Conservation (phyloP, 1,140 invertebrate genomes). For the Xylocopa sonorina region DNA sequence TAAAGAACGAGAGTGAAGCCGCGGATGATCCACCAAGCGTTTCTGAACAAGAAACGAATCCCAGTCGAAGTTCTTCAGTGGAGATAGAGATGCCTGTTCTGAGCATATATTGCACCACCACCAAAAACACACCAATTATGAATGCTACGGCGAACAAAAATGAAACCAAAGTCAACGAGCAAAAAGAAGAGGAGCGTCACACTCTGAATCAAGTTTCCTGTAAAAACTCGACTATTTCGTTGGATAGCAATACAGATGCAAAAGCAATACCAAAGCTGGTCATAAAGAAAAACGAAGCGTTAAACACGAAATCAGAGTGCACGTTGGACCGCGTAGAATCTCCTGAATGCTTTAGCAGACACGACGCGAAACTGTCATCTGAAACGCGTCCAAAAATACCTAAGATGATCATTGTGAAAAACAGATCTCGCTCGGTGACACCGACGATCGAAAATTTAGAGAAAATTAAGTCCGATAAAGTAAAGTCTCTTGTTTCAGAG, state of each 20-base stretch:
- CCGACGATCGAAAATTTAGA: conserved; percentile 71
- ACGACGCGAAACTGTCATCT: conserved; percentile 22
- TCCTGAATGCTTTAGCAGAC: neutral
- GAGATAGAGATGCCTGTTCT: conserved; percentile 9
- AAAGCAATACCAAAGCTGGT: conserved; percentile 75
- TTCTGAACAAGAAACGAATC: neutral
- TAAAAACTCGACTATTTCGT: neutral
- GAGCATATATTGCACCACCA: neutral
- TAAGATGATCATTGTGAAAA: conserved; percentile 80
- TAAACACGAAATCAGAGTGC: conserved; percentile 30
- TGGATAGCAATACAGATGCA: conserved; percentile 31
- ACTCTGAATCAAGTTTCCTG: neutral
- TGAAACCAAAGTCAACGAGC: neutral
- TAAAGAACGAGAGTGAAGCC: neutral
- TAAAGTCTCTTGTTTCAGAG: neutral
- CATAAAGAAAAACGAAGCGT: conserved; percentile 73
- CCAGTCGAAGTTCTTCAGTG: neutral
- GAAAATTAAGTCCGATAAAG: conserved; percentile 15
- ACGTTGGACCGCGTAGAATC: neutral
- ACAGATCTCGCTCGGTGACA: conserved; percentile 74
- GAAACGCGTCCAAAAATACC: conserved; percentile 74
- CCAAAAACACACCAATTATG: neutral
- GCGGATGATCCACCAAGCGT: neutral
- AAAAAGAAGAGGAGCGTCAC: conserved; percentile 13
- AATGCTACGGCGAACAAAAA: neutral